These are phyloP conservation scores for Pristionchus entomophagus DNA, from an alignment of 2,888 invertebrate species.

Conservation along the genomic window DNA sequence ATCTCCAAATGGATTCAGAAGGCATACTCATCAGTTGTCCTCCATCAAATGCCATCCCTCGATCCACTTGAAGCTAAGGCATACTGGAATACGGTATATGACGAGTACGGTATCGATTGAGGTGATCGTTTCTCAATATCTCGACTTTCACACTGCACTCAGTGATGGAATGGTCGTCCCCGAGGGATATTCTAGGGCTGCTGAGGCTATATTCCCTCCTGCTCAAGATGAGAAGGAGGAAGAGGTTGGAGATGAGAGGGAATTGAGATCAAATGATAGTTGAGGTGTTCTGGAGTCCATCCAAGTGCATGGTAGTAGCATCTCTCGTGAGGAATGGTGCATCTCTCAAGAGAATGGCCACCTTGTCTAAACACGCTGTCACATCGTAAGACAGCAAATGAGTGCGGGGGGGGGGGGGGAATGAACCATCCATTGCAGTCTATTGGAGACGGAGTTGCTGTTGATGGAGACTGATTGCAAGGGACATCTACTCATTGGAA, in stretches of 20 bases:
- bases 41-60: slow-evolving; percentile 31
- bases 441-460: slow-evolving; percentile 58
- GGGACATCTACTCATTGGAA: slow-evolving; percentile 58
- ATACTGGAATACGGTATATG: neutral
- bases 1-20: slow-evolving; percentile 37
- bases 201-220: neutral
- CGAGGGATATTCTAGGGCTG: neutral
- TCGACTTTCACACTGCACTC: slow-evolving; percentile 31
- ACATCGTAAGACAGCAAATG: slow-evolving; percentile 4
- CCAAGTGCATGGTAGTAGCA: slow-evolving; percentile 35
- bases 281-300: slow-evolving; percentile 33
- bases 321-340: slow-evolving; percentile 43
- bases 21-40: neutral
- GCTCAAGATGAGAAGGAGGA: neutral
- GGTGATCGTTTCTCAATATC: neutral
- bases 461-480: slow-evolving; percentile 57
- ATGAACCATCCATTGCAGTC: slow-evolving; percentile 46
- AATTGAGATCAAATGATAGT: neutral
- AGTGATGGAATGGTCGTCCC: neutral
- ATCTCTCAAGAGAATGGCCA: neutral
- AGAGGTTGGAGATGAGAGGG: neutral
- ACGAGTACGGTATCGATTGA: neutral
- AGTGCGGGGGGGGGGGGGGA: no score
- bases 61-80: slow-evolving; percentile 19
- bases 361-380: slow-evolving; percentile 13